Evolutionary conservation across 2,888 invertebrate genomes (phyloP).

Genomic region (Stenolophus ochropezus): DNA sequence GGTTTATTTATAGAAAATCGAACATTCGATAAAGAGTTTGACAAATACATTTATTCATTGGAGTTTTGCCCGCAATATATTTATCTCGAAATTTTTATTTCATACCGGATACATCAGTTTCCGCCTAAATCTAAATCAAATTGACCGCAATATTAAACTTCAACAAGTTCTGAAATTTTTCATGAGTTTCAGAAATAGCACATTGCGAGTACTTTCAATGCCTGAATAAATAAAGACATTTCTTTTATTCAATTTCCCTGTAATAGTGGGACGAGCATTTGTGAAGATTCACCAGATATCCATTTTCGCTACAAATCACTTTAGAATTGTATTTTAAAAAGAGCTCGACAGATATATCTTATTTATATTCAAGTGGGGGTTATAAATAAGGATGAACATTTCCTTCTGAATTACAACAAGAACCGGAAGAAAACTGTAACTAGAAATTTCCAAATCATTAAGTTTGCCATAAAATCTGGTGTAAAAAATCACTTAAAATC

Average conservation of each 20-base stretch:
- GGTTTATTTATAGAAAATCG: too few species aligned
- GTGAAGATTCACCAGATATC: background rate
- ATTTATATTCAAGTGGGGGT: background rate
- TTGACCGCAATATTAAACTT: constrained; percentile 9
- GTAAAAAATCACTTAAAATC: too few species aligned
- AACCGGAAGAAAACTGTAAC: too few species aligned
- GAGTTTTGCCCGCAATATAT: too few species aligned
- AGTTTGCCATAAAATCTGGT: too few species aligned
- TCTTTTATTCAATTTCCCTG: background rate
- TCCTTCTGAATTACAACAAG: too few species aligned
- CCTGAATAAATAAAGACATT: constrained; percentile 14
- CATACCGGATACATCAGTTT: constrained; percentile 11
- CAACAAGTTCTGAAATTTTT: constrained; percentile 6
- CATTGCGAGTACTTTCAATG: background rate
- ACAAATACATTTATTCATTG: too few species aligned
- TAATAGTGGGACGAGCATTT: background rate
- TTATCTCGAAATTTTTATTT: background rate
- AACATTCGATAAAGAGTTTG: too few species aligned
- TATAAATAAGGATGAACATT: too few species aligned
- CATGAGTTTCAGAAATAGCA: constrained; percentile 9
- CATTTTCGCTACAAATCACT: background rate
- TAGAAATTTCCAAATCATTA: too few species aligned
- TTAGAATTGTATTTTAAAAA: background rate
- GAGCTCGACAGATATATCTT: background rate
- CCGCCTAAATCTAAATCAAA: constrained; percentile 3